Conservation (phyloP, 2,888 invertebrate species). For the Deroplatys truncata region DNA sequence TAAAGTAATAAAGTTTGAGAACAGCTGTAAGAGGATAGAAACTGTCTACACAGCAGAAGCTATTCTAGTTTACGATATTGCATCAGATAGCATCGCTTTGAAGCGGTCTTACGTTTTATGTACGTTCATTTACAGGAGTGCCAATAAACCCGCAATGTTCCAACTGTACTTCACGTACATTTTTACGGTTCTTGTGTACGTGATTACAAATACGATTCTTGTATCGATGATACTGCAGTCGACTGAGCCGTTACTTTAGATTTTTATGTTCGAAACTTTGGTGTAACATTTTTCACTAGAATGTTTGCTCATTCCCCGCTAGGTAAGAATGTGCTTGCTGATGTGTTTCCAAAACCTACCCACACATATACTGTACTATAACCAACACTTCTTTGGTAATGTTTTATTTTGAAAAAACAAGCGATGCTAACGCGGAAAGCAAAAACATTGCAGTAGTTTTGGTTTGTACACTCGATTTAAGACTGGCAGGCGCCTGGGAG, state of each 20-base stretch:
- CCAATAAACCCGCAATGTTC: background rate
- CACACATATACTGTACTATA: too few species aligned
- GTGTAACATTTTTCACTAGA: too few species aligned
- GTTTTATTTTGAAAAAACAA: too few species aligned
- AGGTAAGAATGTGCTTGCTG: too few species aligned
- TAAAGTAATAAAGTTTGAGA: background rate
- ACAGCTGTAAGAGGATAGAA: background rate
- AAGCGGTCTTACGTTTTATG: background rate
- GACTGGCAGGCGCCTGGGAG: too few species aligned
- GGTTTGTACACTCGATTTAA: too few species aligned
- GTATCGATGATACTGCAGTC: background rate
- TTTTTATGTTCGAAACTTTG: background rate
- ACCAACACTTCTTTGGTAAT: too few species aligned
- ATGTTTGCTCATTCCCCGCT: too few species aligned
- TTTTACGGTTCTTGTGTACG: background rate
- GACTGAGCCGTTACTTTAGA: background rate
- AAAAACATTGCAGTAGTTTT: too few species aligned
- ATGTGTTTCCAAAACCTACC: too few species aligned
- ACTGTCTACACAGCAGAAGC: background rate
- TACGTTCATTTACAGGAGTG: background rate
- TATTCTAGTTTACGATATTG: background rate
- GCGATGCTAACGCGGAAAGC: too few species aligned
- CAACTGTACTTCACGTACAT: background rate
- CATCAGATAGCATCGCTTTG: background rate
- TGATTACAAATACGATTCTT: background rate